These are phyloP conservation scores for Ceramica pisi DNA, from an alignment of 2,888 invertebrate genomes.

Conservation along the genomic window DNA sequence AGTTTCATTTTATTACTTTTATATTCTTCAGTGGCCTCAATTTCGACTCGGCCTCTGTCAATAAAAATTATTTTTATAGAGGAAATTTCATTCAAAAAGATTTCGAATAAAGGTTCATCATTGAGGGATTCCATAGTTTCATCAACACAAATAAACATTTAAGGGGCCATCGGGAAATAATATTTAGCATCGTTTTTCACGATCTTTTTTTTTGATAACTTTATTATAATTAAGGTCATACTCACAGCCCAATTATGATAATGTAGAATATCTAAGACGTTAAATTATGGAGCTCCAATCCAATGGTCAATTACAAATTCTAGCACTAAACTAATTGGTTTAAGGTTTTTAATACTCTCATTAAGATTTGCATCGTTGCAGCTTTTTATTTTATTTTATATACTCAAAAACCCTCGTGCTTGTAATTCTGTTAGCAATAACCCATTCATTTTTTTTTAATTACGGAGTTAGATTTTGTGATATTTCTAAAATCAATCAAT, in stretches of 20 bases:
- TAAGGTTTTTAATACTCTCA: neutral
- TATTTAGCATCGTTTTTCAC: slow-evolving; percentile 15
- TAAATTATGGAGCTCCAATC: neutral
- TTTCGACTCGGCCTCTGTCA: neutral
- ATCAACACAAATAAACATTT: slow-evolving; percentile 4
- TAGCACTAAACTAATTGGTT: neutral
- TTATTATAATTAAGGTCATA: slow-evolving; percentile 15
- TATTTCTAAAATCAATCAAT: neutral
- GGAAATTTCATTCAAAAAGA: neutral
- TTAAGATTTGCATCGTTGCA: neutral
- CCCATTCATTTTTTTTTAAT: too few species aligned
- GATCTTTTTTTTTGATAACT: slow-evolving; percentile 1
- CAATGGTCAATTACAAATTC: neutral
- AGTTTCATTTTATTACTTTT: neutral
- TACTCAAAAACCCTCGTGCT: neutral
- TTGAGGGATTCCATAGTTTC: slow-evolving; percentile 39
- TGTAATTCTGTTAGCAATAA: neutral
- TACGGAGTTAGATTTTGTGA: too few species aligned
- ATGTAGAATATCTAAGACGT: neutral
- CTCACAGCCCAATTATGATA: slow-evolving; percentile 56
- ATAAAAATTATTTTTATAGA: too few species aligned
- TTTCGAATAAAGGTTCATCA: slow-evolving; percentile 21
- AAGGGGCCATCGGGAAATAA: slow-evolving; percentile 45
- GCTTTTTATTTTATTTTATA: too few species aligned
- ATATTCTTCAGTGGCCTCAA: neutral